Conservation (phyloP, 2,113 vertebrate genomes). For the Dendropsophus ebraccatus region DNA sequence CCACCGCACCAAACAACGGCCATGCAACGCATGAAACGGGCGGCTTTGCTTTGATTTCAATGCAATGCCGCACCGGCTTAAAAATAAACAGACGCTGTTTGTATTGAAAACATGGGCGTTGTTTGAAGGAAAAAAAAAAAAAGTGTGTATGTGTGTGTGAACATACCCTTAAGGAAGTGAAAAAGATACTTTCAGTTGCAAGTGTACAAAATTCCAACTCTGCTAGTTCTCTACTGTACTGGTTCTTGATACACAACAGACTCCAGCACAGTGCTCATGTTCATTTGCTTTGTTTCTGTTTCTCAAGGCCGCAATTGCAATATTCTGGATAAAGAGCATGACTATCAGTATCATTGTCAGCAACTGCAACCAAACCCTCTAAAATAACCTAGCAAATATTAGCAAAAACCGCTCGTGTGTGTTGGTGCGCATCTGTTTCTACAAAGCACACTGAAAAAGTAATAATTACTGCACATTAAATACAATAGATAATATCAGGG, state of each 20-base stretch:
- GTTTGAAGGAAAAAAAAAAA: too few relatives aligned
- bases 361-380: constrained; percentile 10
- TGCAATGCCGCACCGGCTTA: too few relatives aligned
- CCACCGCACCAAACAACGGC: too few relatives aligned
- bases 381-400: constrained; percentile 37
- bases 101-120: too few relatives aligned
- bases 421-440: constrained; percentile 16
- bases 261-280: not conserved
- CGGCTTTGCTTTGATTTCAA: too few relatives aligned
- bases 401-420: constrained; percentile 38
- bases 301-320: constrained; percentile 19
- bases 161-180: too few relatives aligned
- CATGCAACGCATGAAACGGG: too few relatives aligned
- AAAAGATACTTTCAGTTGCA: not conserved
- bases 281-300: constrained; percentile 33
- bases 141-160: too few relatives aligned
- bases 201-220: not conserved
- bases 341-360: not conserved
- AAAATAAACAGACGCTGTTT: too few relatives aligned
- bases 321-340: constrained; percentile 33
- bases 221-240: not conserved
- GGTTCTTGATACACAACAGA: not conserved
- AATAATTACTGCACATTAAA: constrained; percentile 32
- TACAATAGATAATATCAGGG: constrained; percentile 30
- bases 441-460: constrained; percentile 34